Percentiles rank a stretch among this genome's conserved stretches.
Evolutionary conservation across 2,888 invertebrate genomes (phyloP).

Genomic region (Blastobasis lacticolella): DNA sequence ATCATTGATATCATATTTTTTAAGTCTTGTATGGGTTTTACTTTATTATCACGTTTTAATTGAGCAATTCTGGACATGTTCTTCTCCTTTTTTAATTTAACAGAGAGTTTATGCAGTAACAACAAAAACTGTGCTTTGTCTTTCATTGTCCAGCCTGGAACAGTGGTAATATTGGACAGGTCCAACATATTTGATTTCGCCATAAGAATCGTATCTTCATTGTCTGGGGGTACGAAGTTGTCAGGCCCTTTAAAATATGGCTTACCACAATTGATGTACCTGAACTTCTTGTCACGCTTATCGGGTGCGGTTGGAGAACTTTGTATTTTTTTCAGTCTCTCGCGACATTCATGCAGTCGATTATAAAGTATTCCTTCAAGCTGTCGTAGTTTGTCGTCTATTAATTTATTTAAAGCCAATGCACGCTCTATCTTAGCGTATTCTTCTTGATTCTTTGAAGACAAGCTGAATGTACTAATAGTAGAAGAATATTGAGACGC

Average conservation of each 20-base stretch:
- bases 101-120: too few relatives aligned
- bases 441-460: too few relatives aligned
- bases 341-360: constrained; percentile 44
- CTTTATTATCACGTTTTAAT: constrained; percentile 21
- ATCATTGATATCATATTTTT: constrained; percentile 21
- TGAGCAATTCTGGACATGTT: constrained; percentile 28
- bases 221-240: constrained; percentile 65
- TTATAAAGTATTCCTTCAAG: constrained; percentile 38
- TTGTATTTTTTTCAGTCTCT: constrained; percentile 31
- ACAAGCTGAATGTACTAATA: too few relatives aligned
- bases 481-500: too few relatives aligned
- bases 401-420: too few relatives aligned
- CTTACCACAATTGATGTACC: constrained; percentile 59
- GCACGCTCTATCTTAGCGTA: too few relatives aligned
- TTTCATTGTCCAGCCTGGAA: too few relatives aligned
- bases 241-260: constrained; percentile 80
- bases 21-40: not conserved
- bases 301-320: constrained; percentile 10
- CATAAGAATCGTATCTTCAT: too few relatives aligned
- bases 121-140: too few relatives aligned
- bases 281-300: constrained; percentile 25
- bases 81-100: constrained; percentile 27
- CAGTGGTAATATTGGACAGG: too few relatives aligned
- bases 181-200: too few relatives aligned
- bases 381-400: too few relatives aligned